Evolutionary conservation across 2,113 vertebrate genomes (phyloP).

Genomic region (Pithys albifrons): DNA sequence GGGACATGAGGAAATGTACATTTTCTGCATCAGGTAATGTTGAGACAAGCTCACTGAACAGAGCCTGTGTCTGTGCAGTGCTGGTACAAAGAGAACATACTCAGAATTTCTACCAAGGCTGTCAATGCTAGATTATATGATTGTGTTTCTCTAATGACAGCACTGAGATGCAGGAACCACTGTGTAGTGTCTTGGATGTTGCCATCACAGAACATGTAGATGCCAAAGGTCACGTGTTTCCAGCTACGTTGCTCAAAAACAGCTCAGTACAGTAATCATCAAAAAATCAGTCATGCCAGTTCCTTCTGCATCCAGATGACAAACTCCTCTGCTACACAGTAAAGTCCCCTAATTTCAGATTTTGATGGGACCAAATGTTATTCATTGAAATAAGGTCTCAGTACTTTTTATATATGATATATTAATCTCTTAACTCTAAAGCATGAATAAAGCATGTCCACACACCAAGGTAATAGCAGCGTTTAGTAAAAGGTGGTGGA

Average conservation of each 20-base stretch:
- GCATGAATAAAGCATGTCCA: not conserved
- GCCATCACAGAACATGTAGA: accelerated
- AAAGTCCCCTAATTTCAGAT: not conserved
- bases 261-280: not conserved
- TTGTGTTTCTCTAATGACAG: not conserved
- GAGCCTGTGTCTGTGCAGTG: not conserved
- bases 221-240: not conserved
- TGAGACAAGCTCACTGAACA: not conserved
- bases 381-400: not conserved
- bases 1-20: not conserved
- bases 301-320: not conserved
- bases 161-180: not conserved
- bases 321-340: not conserved
- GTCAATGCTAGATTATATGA: not conserved
- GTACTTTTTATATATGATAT: not conserved
- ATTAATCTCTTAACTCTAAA: not conserved
- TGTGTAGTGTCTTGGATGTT: not conserved
- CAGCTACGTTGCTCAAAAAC: not conserved
- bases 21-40: not conserved
- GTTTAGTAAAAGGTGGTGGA: not conserved
- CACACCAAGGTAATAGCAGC: accelerated
- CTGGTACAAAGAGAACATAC: not conserved
- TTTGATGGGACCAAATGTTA: not conserved
- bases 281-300: not conserved
- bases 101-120: not conserved